Evolutionary conservation across 2,888 invertebrate species (phyloP).

Genomic region (Fragum fragum): DNA sequence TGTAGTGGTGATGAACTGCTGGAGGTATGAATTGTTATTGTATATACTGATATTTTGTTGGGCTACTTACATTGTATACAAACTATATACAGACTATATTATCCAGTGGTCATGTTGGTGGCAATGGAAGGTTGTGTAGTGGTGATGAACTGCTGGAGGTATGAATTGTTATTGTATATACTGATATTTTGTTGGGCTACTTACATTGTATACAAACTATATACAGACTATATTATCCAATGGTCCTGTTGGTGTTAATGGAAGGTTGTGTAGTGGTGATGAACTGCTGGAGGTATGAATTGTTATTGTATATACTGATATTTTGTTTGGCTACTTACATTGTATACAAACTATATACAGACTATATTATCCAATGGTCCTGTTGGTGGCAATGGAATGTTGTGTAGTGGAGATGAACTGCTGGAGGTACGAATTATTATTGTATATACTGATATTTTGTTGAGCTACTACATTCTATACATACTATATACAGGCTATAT

Average conservation of each 20-base stretch:
- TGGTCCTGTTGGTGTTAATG: conserved; percentile 85
- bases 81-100: conserved; percentile 99
- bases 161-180: background rate
- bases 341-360: conserved; percentile 99
- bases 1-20: conserved; percentile 97
- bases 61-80: no score
- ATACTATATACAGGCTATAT: conserved; percentile 98
- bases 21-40: conserved; percentile 87
- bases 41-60: conserved; percentile 88
- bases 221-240: conserved; percentile 93
- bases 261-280: conserved; percentile 99
- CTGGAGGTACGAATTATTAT: conserved; percentile 83
- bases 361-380: conserved; percentile 99
- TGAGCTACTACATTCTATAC: conserved; percentile 91
- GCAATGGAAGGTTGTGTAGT: conserved; percentile 94
- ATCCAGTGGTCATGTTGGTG: conserved; percentile 98
- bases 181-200: conserved; percentile 81
- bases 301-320: no score
- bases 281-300: conserved; percentile 91
- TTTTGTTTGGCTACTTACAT: conserved; percentile 93
- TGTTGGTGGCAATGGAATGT: conserved; percentile 90
- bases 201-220: conserved; percentile 88
- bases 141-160: conserved; percentile 97
- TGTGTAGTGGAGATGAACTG: conserved; percentile 95
- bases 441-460: no score